Conservation (phyloP, 2,113 vertebrate genomes). For the Pitta sordida region DNA sequence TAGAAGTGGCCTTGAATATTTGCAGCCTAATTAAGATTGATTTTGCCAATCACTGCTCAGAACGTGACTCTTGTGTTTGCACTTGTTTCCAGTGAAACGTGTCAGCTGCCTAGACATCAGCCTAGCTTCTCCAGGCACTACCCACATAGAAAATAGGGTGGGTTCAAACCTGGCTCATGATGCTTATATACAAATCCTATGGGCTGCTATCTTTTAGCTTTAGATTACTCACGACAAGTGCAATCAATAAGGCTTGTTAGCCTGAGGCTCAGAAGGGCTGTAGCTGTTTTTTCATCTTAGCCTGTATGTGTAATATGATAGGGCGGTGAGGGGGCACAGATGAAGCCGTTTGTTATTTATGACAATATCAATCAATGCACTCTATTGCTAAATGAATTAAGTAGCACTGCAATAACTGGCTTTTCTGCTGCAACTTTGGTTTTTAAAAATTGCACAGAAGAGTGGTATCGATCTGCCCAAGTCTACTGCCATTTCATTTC, state of each 20-base stretch:
- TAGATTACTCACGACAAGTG: constrained; percentile 33
- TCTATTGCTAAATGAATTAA: constrained; percentile 50
- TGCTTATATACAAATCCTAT: not conserved
- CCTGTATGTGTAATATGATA: not conserved
- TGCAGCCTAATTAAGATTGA: constrained; percentile 28
- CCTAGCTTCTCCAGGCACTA: not conserved
- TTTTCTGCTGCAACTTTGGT: constrained; percentile 28
- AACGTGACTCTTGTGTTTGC: not conserved
- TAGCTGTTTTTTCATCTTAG: not conserved
- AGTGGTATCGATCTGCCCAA: constrained; percentile 9
- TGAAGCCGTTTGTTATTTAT: constrained; percentile 41
- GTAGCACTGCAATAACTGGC: not conserved
- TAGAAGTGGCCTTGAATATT: constrained; percentile 45
- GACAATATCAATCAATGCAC: constrained; percentile 45
- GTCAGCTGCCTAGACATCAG: not conserved
- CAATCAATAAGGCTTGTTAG: constrained; percentile 54
- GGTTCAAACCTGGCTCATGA: not conserved
- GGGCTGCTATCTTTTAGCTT: constrained; percentile 17
- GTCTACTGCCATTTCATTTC: not conserved
- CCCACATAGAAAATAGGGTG: not conserved
- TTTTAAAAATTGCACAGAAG: constrained; percentile 34
- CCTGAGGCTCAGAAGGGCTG: constrained; percentile 12
- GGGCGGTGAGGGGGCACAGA: not conserved
- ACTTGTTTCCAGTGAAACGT: not conserved
- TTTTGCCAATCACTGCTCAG: constrained; percentile 9